Conservation (phyloP, 23 tunicate genomes). For the Styela clava region DNA sequence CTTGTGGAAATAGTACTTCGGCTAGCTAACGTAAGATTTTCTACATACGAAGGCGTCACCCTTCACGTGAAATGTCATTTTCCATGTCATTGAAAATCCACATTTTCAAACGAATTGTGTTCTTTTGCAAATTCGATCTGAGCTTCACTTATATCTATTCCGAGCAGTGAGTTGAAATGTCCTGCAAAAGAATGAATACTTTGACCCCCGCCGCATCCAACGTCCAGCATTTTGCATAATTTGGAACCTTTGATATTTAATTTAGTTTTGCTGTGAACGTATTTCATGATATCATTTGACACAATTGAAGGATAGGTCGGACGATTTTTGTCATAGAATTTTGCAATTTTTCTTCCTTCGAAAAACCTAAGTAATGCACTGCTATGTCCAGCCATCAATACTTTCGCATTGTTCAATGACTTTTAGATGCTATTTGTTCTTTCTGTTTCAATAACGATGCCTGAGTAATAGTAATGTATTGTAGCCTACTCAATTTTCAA, state of each 20-base stretch:
- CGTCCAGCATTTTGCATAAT: background rate
- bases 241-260: background rate
- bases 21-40: background rate
- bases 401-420: too few relatives aligned
- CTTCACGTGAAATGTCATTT: background rate
- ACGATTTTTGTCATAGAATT: too few relatives aligned
- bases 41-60: background rate
- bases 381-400: too few relatives aligned
- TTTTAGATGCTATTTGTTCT: too few relatives aligned
- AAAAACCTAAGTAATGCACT: too few relatives aligned
- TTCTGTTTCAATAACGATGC: too few relatives aligned
- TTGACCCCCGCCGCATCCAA: slow-evolving; percentile 10
- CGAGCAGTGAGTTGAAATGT: background rate
- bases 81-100: background rate
- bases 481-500: too few relatives aligned
- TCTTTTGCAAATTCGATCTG: background rate
- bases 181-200: background rate
- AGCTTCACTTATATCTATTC: background rate
- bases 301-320: too few relatives aligned
- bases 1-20: background rate
- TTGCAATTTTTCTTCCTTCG: too few relatives aligned
- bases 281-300: too few relatives aligned
- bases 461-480: too few relatives aligned
- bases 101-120: background rate
- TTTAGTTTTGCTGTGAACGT: too few relatives aligned